These are phyloP conservation scores for Phragmatobia fuliginosa DNA, from an alignment of 2,888 invertebrate genomes.

Conservation along the genomic window DNA sequence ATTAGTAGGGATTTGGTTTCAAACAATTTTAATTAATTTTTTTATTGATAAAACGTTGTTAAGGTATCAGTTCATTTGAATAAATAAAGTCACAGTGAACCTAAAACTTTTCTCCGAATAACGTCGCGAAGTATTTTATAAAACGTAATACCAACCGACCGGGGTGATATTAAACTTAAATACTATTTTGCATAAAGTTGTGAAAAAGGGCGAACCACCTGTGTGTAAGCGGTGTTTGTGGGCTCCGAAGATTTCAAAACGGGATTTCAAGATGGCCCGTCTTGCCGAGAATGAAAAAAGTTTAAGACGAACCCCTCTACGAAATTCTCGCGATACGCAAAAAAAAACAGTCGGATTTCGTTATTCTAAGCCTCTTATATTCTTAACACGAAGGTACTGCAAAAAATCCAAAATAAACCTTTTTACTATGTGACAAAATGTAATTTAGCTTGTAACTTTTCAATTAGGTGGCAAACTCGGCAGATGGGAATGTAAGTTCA, in stretches of 20 bases:
- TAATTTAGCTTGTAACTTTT: constrained; percentile 79
- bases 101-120: constrained; percentile 48
- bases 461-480: constrained; percentile 72
- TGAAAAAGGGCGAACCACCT: constrained; percentile 65
- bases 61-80: constrained; percentile 52
- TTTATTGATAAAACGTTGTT: constrained; percentile 33
- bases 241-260: constrained; percentile 62
- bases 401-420: constrained; percentile 55
- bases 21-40: no score
- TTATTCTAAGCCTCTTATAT: constrained; percentile 80
- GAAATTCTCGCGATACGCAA: constrained; percentile 58
- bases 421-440: constrained; percentile 63
- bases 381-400: constrained; percentile 69
- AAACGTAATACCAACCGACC: constrained; percentile 55
- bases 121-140: constrained; percentile 58
- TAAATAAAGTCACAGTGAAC: constrained; percentile 45
- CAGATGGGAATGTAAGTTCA: constrained; percentile 70
- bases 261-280: constrained; percentile 59
- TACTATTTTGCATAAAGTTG: constrained; percentile 68
- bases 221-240: constrained; percentile 58
- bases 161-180: constrained; percentile 62
- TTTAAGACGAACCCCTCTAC: constrained; percentile 56
- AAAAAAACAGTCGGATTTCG: constrained; percentile 66
- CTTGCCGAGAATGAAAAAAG: constrained; percentile 70
- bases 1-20: no score